Evolutionary conservation across 2,797 vertebrate genomes (phyloP).

Genomic region (Tolypeutes matacus): DNA sequence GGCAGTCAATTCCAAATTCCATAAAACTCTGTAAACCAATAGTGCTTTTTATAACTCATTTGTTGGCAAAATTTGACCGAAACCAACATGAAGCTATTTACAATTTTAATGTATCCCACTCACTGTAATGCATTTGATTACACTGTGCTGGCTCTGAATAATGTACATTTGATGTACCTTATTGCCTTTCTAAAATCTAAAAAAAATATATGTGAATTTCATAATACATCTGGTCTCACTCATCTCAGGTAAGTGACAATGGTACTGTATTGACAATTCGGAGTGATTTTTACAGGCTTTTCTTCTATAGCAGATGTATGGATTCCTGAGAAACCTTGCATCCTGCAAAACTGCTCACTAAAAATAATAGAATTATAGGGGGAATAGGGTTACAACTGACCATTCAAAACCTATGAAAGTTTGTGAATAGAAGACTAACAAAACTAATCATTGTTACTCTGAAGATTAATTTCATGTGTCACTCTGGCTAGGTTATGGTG

Average conservation of each 20-base stretch:
- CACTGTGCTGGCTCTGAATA: neutral
- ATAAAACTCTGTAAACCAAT: neutral
- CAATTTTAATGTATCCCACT: neutral
- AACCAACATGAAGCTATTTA: neutral
- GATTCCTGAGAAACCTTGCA: neutral
- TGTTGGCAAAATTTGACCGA: neutral
- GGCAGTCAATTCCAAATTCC: neutral
- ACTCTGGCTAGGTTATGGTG: too few species aligned
- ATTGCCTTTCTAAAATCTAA: neutral
- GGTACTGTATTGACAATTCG: neutral
- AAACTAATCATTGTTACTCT: neutral
- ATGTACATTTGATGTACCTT: neutral
- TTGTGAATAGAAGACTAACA: neutral
- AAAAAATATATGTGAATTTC: neutral
- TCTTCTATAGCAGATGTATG: neutral
- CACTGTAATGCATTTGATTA: neutral
- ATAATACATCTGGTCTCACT: neutral
- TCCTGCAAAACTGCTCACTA: neutral
- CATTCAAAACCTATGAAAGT: neutral
- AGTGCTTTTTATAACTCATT: neutral
- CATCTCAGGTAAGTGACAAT: neutral
- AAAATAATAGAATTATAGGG: neutral
- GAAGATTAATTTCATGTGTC: too few species aligned
- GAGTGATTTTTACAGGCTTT: constrained; percentile 14
- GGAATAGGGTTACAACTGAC: neutral